Evolutionary conservation across 2,113 vertebrate species (phyloP).

Genomic region (Rutilus rutilus): DNA sequence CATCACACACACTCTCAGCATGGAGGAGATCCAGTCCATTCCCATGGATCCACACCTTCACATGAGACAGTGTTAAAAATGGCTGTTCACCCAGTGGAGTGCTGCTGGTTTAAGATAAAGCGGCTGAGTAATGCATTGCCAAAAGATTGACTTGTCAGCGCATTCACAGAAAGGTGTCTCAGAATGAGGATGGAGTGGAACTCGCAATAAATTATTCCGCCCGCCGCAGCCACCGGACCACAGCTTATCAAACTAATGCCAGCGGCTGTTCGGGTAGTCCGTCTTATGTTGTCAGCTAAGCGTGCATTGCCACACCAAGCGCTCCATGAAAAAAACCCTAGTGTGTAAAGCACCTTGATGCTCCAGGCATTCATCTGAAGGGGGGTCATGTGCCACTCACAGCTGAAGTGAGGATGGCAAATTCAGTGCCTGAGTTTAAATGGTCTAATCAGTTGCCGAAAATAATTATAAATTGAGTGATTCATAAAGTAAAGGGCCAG

Average conservation of each 20-base stretch:
- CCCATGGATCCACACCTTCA: constrained; percentile 30
- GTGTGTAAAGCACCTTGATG: not conserved
- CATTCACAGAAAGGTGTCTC: constrained; percentile 47
- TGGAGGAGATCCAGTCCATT: constrained; percentile 39
- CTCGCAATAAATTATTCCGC: constrained; percentile 51
- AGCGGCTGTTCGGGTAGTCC: constrained; percentile 42
- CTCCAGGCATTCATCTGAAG: not conserved
- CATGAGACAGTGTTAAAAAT: constrained; percentile 46
- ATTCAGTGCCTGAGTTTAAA: not conserved
- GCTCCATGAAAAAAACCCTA: not conserved
- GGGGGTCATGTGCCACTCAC: not conserved
- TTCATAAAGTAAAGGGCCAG: no score
- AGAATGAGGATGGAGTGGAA: constrained; percentile 52
- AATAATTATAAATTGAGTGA: not conserved
- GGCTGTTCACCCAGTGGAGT: constrained; percentile 31
- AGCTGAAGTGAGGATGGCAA: not conserved
- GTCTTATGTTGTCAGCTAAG: constrained; percentile 50
- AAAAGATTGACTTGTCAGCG: constrained; percentile 48
- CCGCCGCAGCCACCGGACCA: constrained; percentile 26
- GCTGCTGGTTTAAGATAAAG: constrained; percentile 59
- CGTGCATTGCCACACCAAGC: constrained; percentile 15
- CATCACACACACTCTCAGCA: not conserved
- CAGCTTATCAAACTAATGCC: constrained; percentile 59
- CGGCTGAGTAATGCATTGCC: constrained; percentile 56
- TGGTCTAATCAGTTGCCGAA: not conserved